These are phyloP conservation scores for Rhea americana DNA, from an alignment of 2,113 vertebrate species.

Conservation along the genomic window DNA sequence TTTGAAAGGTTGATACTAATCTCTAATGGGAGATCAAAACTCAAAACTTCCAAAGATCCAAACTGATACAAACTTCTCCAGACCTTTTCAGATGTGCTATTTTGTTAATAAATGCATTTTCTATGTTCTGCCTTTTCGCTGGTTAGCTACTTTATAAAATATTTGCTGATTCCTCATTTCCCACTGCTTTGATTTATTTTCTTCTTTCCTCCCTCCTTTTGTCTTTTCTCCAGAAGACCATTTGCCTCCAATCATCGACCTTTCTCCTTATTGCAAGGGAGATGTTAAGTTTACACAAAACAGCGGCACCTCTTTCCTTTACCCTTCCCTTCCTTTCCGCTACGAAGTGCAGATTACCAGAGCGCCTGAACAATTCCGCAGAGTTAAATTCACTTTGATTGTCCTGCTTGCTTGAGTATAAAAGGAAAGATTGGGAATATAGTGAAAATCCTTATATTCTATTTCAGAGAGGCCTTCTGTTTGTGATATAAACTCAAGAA, in stretches of 20 bases:
- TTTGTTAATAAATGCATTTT: neutral
- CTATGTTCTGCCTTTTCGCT: neutral
- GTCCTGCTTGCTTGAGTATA: neutral
- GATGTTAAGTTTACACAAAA: neutral
- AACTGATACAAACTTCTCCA: neutral
- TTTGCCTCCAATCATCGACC: neutral
- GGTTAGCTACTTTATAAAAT: neutral
- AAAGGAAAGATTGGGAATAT: neutral
- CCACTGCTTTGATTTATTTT: neutral
- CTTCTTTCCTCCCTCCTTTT: neutral
- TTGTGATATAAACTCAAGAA: neutral
- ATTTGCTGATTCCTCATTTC: neutral
- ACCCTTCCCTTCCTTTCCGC: neutral
- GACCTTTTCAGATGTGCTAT: neutral
- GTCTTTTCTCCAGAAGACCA: neutral
- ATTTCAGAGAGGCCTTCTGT: neutral
- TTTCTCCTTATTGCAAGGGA: neutral
- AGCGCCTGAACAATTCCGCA: neutral
- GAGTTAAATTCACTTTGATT: neutral
- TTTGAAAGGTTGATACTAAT: neutral
- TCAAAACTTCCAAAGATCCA: neutral
- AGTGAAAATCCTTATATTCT: neutral
- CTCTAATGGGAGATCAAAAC: neutral
- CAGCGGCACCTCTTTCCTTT: fast-evolving
- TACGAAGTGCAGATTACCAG: neutral